A percentile compares a stretch with the other conserved stretches of the same genome.
These are phyloP conservation scores for Nesogale talazaci DNA, from an alignment of 2,113 vertebrate genomes.

Conservation along the genomic window DNA sequence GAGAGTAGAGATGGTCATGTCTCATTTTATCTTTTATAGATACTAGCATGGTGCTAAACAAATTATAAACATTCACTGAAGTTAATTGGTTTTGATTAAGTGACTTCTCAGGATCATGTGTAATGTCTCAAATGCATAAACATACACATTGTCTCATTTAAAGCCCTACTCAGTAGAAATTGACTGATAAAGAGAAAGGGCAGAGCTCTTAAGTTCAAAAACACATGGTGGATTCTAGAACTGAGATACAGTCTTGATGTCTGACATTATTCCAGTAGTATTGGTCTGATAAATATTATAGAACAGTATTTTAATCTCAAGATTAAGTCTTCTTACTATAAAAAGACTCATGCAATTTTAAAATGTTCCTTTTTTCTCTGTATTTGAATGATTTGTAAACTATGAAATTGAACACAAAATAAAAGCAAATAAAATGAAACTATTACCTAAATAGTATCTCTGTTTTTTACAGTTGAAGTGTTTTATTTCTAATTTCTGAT, in stretches of 20 bases:
- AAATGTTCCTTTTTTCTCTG: neutral
- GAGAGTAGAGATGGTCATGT: neutral
- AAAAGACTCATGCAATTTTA: neutral
- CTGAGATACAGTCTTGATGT: neutral
- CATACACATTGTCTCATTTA: neutral
- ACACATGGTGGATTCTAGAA: neutral
- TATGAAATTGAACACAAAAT: neutral
- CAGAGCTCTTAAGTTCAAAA: neutral
- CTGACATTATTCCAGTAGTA: neutral
- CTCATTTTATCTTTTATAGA: neutral
- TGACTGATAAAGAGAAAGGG: neutral
- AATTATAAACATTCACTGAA: neutral
- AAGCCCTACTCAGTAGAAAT: neutral
- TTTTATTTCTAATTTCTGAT: too few species aligned
- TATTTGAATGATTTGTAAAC: neutral
- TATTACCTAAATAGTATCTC: neutral
- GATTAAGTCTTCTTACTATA: neutral
- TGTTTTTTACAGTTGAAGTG: too few species aligned
- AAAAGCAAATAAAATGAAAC: neutral
- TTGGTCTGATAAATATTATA: neutral
- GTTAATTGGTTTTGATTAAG: neutral
- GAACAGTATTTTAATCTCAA: neutral
- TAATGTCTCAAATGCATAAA: neutral
- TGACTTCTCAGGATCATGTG: neutral
- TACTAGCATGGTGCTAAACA: neutral